Conservation (phyloP, 2,888 invertebrate species). For the Agrotis clavis region DNA sequence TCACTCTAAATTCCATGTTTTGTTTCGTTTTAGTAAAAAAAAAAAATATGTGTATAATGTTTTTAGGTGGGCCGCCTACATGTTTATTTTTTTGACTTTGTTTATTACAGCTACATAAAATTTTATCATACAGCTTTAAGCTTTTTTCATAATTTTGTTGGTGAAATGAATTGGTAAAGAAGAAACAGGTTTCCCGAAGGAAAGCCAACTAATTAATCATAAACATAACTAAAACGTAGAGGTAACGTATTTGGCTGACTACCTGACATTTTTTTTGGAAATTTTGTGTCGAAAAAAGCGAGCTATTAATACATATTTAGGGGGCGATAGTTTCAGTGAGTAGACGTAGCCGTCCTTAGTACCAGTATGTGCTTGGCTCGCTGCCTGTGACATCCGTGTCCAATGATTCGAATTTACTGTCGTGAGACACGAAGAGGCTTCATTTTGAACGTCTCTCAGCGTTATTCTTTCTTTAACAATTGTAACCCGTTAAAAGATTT, state of each 20-base stretch:
- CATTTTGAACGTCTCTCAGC: slow-evolving; percentile 58
- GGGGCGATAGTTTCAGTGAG: slow-evolving; percentile 17
- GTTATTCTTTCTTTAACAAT: slow-evolving; percentile 68
- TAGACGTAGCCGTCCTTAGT: slow-evolving; percentile 46
- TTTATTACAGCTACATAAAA: slow-evolving; percentile 59
- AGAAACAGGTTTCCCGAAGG: slow-evolving; percentile 15
- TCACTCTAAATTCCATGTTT: slow-evolving; percentile 77
- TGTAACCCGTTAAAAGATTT: slow-evolving; percentile 67
- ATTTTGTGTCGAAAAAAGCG: slow-evolving; percentile 11
- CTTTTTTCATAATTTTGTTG: slow-evolving; percentile 56
- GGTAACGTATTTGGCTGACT: slow-evolving; percentile 2
- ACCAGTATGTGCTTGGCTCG: slow-evolving; percentile 65
- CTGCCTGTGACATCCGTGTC: slow-evolving; percentile 61
- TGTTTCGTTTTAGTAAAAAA: slow-evolving; percentile 74
- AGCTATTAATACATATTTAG: slow-evolving; percentile 32
- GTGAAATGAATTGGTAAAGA: slow-evolving; percentile 48
- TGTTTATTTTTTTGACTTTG: slow-evolving; percentile 64
- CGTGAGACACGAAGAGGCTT: slow-evolving; percentile 63
- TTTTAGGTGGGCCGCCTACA: slow-evolving; percentile 60
- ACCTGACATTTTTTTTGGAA: slow-evolving; percentile 18
- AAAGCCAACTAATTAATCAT: slow-evolving; percentile 26
- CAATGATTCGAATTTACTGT: slow-evolving; percentile 62
- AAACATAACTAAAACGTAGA: slow-evolving; percentile 29
- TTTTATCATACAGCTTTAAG: slow-evolving; percentile 59
- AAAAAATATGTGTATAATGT: slow-evolving; percentile 67